phyloP scores from a whole-genome alignment of 2,113 vertebrate genomes.

The Gobiocypris rarus region DNA sequence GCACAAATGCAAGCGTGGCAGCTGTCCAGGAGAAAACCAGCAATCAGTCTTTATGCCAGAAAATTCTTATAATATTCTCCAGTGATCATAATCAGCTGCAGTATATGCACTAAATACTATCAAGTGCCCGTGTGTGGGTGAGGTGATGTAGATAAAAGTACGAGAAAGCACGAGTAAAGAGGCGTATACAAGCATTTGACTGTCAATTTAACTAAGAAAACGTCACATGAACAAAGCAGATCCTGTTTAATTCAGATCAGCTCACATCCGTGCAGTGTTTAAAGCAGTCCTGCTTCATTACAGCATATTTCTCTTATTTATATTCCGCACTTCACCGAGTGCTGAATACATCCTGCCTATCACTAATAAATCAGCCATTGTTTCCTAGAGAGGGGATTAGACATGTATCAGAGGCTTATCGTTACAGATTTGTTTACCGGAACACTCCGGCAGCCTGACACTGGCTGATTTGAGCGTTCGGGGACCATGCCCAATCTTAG shows the following conservation, averaged over 20 bases:
- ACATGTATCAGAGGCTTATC: conserved; percentile 47
- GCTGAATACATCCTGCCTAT: conserved; percentile 38
- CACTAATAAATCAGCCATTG: conserved; percentile 43
- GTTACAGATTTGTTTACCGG: conserved; percentile 51
- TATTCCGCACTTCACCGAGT: not conserved
- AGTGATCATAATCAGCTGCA: not conserved
- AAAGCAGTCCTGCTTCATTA: conserved; percentile 29
- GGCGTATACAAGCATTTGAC: not conserved
- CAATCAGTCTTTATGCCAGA: conserved; percentile 8
- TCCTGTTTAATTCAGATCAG: conserved; percentile 15
- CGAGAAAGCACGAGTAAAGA: not conserved
- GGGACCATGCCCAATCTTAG: conserved; percentile 23
- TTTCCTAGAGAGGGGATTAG: conserved; percentile 50
- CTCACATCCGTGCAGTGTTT: not conserved
- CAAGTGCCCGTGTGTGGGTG: conserved; percentile 18
- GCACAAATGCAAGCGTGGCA: not conserved
- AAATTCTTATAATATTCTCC: not conserved
- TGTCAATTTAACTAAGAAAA: conserved; percentile 6
- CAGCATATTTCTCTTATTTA: conserved; percentile 12
- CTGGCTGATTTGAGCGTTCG: conserved; percentile 35
- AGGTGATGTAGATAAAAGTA: not conserved
- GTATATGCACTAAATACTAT: not conserved
- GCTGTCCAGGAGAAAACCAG: conserved; percentile 18
- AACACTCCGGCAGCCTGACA: conserved; percentile 33
- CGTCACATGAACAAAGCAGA: not conserved